Base-by-base conservation (phyloP, 2,888 invertebrate species). In the Plebejus anna region DNA sequence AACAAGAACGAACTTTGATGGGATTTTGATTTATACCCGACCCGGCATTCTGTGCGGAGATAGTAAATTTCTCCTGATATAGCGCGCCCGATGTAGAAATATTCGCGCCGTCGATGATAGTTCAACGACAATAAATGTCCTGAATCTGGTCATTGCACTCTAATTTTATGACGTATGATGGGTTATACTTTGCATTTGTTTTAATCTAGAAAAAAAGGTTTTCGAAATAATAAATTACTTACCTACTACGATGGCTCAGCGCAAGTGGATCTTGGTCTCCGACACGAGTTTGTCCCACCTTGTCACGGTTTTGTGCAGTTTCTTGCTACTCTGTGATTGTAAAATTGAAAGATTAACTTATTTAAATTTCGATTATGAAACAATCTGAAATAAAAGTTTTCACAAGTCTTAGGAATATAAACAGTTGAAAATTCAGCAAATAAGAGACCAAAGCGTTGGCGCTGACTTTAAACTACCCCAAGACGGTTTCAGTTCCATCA, bases 1-100 rank as follows among this genome's bases (percentile, higher is more conserved):
- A 76, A 76, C 71, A 72, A 72, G 76, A 76, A 76, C 57, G 42
- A 76, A 76, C 42, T 76, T 76, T 76, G 72, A 76, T 76, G 72
- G 72, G 72, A 72, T 76, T 76, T 76, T 72, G 73, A 73, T 73
- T 73, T 73, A 73, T 73, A 32, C 73, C 73, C 47, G 47, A 51
- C 55, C 55, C 73, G 73, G 11, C 28, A 73, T 55, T 73, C 32
- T 55, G 32, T 73, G 32, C 36, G 70, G 36, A 16, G 73, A 73
- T 51, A 55, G 32, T 51, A 72, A 51, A 72, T 47, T 72, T 1
- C 28, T 7, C 42, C 11, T 72, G 32, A 73, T 73, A 73, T 73
- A 78, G 66, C 66, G 32, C 32, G 16, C 32, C 66, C 13, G 66
- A 32, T 66, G 32, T 32, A 66, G 66, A 66, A 66, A 66, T 66